A percentile compares a stretch with the other conserved stretches of the same genome.
Evolutionary conservation across 2,888 invertebrate species (phyloP).

Genomic region (Agrochola circellaris): DNA sequence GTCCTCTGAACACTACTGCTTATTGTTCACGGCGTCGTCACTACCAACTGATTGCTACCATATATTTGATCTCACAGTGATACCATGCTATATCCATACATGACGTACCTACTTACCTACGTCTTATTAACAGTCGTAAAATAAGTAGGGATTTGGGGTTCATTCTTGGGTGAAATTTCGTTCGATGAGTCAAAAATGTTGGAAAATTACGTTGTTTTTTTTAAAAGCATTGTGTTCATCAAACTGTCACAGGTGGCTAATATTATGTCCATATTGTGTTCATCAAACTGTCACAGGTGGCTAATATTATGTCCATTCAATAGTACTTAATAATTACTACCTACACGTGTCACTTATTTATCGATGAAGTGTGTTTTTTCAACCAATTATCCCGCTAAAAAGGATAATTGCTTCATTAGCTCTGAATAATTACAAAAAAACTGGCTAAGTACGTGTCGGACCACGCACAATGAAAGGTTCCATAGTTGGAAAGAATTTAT

Average conservation of each 20-base stretch:
- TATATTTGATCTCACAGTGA: slow-evolving; percentile 56
- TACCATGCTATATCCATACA: slow-evolving; percentile 26
- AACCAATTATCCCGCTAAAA: slow-evolving; percentile 19
- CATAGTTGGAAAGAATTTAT: too few relatives aligned
- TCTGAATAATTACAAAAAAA: neutral
- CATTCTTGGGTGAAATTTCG: neutral
- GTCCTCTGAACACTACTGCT: slow-evolving; percentile 75
- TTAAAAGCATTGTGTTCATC: neutral
- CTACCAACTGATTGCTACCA: slow-evolving; percentile 66
- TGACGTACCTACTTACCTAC: neutral
- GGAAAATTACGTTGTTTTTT: neutral
- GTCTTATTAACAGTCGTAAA: neutral
- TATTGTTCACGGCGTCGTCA: slow-evolving; percentile 79
- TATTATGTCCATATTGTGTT: neutral
- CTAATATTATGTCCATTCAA: slow-evolving; percentile 5
- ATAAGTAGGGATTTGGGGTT: neutral
- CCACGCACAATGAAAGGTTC: too few relatives aligned
- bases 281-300: slow-evolving; percentile 11
- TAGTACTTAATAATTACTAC: slow-evolving; percentile 11
- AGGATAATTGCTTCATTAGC: slow-evolving; percentile 10
- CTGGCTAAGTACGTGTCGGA: too few relatives aligned
- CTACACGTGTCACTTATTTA: slow-evolving; percentile 25
- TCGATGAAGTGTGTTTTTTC: slow-evolving; percentile 16
- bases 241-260: slow-evolving; percentile 17
- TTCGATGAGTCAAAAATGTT: neutral